Evolutionary conservation across 2,888 invertebrate genomes (phyloP).

Genomic region (Beris chalybata): DNA sequence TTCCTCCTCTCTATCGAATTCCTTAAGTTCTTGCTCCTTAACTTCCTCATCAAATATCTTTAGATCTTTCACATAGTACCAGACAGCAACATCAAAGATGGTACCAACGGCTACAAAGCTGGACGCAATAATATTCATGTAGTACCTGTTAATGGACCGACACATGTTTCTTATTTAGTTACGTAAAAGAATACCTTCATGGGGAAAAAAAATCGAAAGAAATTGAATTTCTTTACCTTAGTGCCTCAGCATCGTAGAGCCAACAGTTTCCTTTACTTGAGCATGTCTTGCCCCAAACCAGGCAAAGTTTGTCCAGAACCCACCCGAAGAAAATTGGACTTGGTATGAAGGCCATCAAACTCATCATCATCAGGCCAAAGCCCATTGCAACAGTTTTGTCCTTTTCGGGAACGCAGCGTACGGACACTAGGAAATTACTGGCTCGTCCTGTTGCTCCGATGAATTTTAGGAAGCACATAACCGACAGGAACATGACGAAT

Average conservation of each 20-base stretch:
- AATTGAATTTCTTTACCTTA: conserved; percentile 50
- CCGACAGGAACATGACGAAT: conserved; percentile 60
- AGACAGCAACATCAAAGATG: conserved; percentile 67
- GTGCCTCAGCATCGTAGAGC: conserved; percentile 68
- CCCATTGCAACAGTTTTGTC: conserved; percentile 75
- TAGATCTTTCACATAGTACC: conserved; percentile 69
- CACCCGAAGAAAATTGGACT: conserved; percentile 76
- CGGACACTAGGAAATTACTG: conserved; percentile 64
- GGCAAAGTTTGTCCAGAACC: conserved; percentile 65
- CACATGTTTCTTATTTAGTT: conserved; percentile 1
- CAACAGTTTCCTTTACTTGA: conserved; percentile 72
- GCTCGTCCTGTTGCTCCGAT: conserved; percentile 64
- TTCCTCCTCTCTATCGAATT: conserved; percentile 52
- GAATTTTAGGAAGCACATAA: conserved; percentile 64
- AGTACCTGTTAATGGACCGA: conserved; percentile 56
- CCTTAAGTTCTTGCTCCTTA: conserved; percentile 51
- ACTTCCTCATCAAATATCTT: conserved; percentile 69
- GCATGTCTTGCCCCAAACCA: conserved; percentile 75
- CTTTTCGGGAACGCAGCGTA: conserved; percentile 70
- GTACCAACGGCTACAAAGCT: conserved; percentile 66
- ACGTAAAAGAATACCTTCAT: neutral
- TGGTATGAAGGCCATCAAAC: conserved; percentile 72
- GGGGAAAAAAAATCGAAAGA: conserved; percentile 6
- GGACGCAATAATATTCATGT: conserved; percentile 68
- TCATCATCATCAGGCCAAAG: conserved; percentile 68